Evolutionary conservation across 2,888 invertebrate species (phyloP), one percentile per base, ranked within the genome.

Genomic region (Bombyx huttoni): DNA sequence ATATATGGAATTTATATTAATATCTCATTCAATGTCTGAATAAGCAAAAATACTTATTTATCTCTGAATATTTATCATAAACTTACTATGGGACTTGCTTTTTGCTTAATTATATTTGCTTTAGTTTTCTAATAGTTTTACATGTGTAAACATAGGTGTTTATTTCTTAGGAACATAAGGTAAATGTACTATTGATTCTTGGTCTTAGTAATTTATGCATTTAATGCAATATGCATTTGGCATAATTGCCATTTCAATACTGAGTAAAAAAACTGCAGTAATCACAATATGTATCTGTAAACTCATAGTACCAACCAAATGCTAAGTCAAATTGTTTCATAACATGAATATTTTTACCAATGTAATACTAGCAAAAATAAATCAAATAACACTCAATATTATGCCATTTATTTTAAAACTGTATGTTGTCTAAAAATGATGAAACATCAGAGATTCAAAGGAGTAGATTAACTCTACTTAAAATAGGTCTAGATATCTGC

Each of bases 291-390:
- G 24, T 24, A 24, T 24, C 24, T 24, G 24, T 24, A 24, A 24
- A 24, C 24, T 24, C 24, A 24, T 24, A 24, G 24, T 24, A 24
- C 24, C 24, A 82, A 81, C 81, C 81, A 81, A 85, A 86, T 80
- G 85, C 83, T 85, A 81, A 77, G 84, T 85, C 84, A 85, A 78
- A 77, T 78, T 87, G 76, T 85, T 87, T 85, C 81, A 83, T 85
- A 85, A 78, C 84, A 84, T 85, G 79, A 68, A 84, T 85, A 77
- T 84, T 87, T 86, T 86, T 88, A 87, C 86, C 85, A 84, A 83
- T 88, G 86, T 87, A 80, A 84, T 81, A 83, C 78, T 83, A 85
- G 84, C 86, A 83, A 84, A 79, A 86, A 85, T 87, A 87, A 88
- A 88, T 87, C 86, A 84, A 83, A 84, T 82, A 76, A 81, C 78